Evolutionary conservation across 2,113 vertebrate species (phyloP), one percentile per base, ranked within the genome.

Genomic region (Apteryx mantelli): DNA sequence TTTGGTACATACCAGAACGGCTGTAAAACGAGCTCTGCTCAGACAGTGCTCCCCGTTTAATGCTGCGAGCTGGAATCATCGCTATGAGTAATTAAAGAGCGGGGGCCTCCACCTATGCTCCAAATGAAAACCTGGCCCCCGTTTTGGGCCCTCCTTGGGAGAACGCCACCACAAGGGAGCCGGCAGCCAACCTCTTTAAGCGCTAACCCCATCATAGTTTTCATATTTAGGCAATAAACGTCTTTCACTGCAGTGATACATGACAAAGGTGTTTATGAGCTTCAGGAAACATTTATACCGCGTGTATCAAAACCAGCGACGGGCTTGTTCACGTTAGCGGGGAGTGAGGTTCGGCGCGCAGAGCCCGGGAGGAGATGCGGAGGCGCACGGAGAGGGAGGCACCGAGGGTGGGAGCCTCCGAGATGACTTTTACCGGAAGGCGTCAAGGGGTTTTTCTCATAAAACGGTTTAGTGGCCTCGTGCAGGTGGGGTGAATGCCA

Each of bases 251-350:
- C 95, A 32, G 92, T 97, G 98, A 97, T 92, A 96, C 95, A 96
- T 48, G 94, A 55, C 93, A 74, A 36, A 97, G 97, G 97, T 96
- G 97, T 98, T 98, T 98, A 97, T 91, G 96, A 82, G 95, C 93
- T 81, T 65, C 94, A 88, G 96, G 97, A 98, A 97, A 96, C n/a
- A 89, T 94, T 97, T 75, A 93, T 75, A n/a, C 92, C 93, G 46
- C 93, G 93, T 5, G 88, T 53, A 81, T 55, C 76, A 66, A 90
- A 38, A 8, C 8, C 94, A 77, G 94, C 87, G 90, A 93, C 60
- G 94, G 46, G 91, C 63, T 61, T 6, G 65, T 34, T 88, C 40
- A 7, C 3, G 8, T 56, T 84, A 12, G 55, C 0, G 1, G n/a
- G 83, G 88, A 71, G 28, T 1, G 44, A 85, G 69, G 42, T 28